Base-by-base conservation (phyloP, 2,113 vertebrate genomes). In the Himantopus leucocephalus region DNA sequence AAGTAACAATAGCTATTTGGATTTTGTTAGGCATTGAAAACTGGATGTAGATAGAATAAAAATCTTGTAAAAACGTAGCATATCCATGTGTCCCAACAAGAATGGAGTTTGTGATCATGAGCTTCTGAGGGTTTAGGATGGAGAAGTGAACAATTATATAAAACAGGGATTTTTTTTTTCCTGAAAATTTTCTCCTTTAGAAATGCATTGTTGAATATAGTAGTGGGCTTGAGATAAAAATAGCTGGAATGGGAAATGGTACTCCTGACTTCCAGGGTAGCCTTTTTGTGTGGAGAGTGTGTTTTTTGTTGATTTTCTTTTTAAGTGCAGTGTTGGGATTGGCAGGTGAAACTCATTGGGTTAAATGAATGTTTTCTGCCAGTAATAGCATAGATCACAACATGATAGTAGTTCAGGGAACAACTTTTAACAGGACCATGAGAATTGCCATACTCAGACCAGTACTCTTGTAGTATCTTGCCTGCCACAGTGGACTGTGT, bases 361-460 rank as follows among this genome's bases (percentile, higher is more conserved):
- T 91, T 92, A 75, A 66, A 83, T 77, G 45, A 88, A 70, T 56
- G 27, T 80, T 94, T 96, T 84, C 77, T 86, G 75, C 68, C n/a
- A 86, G 86, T 67, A 74, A 84, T 70, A 59, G 55, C 56, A 74
- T 52, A 94, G 74, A 70, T 75, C 62, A 81, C 24, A 58, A 17
- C 10, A 35, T 50, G 27, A 2, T 37, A 80, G 35, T 56, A 58
- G 6, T 64, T 50, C 47, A 45, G 35, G 27, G 77, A 67, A 50
- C 35, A 72, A 9, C 5, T 79, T 64, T 10, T 63, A 34, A 48
- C 14, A 58, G 50, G 60, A 48, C 50, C 29, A 17, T 39, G 39
- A 60, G 27, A 75, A 67, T 4, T 82, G 35, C 14, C 29, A 12
- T 64, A 3, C 12, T 78, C 45, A 52, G 53, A 67, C 15, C 41